Base-by-base conservation (phyloP, 64 coral and sea anemone genomes). In the Montipora capricornis region DNA sequence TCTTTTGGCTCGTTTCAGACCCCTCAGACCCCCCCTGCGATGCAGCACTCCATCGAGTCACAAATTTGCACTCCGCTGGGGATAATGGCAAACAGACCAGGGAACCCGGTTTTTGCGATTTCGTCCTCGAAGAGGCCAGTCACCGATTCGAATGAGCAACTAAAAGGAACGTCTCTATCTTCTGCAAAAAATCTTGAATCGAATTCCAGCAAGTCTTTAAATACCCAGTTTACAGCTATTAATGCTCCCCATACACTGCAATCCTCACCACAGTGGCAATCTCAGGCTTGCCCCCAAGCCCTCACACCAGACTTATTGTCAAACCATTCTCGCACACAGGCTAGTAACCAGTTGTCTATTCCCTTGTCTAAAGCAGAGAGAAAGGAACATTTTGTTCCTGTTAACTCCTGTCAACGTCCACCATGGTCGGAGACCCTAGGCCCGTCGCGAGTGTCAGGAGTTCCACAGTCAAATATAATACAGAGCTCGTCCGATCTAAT, bases 1-100 rank as follows among this genome's bases (percentile, higher is more conserved):
- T 86, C 66, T 51, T 19, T 71, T 45, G 82, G 49, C 14, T 64
- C 82, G 17, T 71, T 86, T 12, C 67, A 64, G 16, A 86, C 82
- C 46, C 82, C 64, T 51, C 22, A 24, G 22, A 24, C 22, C 22
- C 22, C 22, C 22, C 22, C 22, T 24, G 22, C 22, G 22, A 66
- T 50, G 64, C 64, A 22, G 19, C 5, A 2, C 49, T 47, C 46
- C 68, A 7, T 5, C 49, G 62, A 70, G 3, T 47, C 4, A 46
- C 20, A 70, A 14, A 50, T 73, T 17, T 73, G 62, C 47, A 86
- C 82, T 46, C 82, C 82, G 10, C 64, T 51, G 44, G 7, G 62
- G 19, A 8, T 49, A 49, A 51, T 47, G 7, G 44, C 3, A 2
- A 17, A 17, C 7, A 24, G 8, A 37, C 24, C 20, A 47, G 10